phyloP scores from a whole-genome alignment of 2,797 vertebrate genomes.

The Enteromius viviparus region DNA sequence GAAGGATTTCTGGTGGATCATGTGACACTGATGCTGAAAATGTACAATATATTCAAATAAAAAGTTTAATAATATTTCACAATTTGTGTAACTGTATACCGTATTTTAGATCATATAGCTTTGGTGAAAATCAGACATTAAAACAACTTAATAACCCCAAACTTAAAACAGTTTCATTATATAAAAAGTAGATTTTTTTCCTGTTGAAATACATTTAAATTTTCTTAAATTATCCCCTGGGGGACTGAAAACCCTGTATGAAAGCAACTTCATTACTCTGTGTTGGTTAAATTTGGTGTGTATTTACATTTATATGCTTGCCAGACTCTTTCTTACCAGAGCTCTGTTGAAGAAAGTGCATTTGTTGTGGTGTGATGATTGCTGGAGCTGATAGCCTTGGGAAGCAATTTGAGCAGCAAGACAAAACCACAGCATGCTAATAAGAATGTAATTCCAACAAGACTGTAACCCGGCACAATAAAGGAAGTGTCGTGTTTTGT shows the following conservation, averaged over 20 bases:
- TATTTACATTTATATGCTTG: conserved; percentile 16
- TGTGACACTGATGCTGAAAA: neutral
- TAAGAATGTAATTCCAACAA: conserved; percentile 16
- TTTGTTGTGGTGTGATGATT: conserved; percentile 28
- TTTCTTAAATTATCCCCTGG: neutral
- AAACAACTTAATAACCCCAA: neutral
- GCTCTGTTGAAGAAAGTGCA: neutral
- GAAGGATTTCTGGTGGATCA: neutral
- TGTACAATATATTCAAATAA: neutral
- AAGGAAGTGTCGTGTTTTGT: conserved; percentile 6
- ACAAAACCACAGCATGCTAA: conserved; percentile 42
- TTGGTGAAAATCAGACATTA: neutral
- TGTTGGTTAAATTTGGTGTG: neutral
- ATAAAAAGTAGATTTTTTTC: neutral
- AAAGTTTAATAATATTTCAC: neutral
- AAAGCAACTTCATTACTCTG: neutral
- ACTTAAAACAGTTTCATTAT: neutral
- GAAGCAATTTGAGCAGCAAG: conserved; percentile 8
- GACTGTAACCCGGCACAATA: neutral
- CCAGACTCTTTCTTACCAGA: conserved; percentile 9
- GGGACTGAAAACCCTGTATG: neutral
- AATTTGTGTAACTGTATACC: neutral
- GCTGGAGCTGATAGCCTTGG: conserved; percentile 29
- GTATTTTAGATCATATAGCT: neutral
- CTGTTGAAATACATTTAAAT: neutral